A percentile compares a stretch with the other conserved stretches of the same genome.
These are phyloP conservation scores for Oryctes rhinoceros DNA, from an alignment of 1,140 invertebrate species.

Conservation along the genomic window DNA sequence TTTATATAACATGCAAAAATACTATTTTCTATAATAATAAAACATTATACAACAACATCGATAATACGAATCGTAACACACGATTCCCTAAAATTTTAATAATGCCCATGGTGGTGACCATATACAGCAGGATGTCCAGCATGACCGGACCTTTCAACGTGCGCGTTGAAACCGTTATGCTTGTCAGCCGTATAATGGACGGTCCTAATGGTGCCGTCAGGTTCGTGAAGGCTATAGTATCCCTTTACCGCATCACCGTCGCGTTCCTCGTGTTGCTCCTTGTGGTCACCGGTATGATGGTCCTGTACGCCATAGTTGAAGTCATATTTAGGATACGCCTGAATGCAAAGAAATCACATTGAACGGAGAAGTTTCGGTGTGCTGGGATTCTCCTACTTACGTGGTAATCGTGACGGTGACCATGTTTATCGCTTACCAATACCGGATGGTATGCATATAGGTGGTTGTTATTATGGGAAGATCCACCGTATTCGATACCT, in stretches of 20 bases:
- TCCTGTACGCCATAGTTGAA: constrained; percentile 23
- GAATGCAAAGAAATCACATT: background rate
- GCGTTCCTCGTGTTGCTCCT: constrained; percentile 24
- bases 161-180: constrained; percentile 34
- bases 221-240: constrained; percentile 12
- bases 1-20: background rate
- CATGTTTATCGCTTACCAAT: background rate
- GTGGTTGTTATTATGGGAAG: background rate
- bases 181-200: constrained; percentile 41
- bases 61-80: too few species aligned
- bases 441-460: background rate
- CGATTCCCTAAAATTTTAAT: background rate
- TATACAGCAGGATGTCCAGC: constrained; percentile 24
- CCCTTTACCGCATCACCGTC: constrained; percentile 26
- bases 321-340: constrained; percentile 30
- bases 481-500: background rate
- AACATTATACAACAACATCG: background rate
- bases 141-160: constrained; percentile 18
- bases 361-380: background rate
- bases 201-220: constrained; percentile 38
- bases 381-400: background rate
- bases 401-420: background rate
- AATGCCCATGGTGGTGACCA: background rate
- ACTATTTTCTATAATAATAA: too few species aligned
- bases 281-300: constrained; percentile 32